Evolutionary conservation across 2,888 invertebrate genomes (phyloP), one percentile per base, ranked within the genome.

Genomic region (Lagria hirta): DNA sequence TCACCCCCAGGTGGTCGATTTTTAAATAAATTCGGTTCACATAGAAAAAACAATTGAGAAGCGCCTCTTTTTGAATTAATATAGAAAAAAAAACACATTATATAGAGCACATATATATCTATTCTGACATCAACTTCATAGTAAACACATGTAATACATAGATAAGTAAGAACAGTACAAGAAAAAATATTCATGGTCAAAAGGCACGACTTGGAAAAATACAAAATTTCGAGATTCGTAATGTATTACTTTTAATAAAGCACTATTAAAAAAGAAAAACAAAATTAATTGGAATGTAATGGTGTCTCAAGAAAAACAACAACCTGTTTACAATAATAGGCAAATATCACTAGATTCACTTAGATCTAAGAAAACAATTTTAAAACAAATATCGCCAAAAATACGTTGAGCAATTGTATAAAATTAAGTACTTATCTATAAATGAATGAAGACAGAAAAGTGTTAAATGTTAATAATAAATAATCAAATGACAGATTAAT

Each of bases 141-240:
- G 57, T 66, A 64, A 66, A 67, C 60, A 66, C 64, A 65, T 60
- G 55, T 58, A 61, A 58, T 65, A 65, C 62, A 64, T 62, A 44
- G 53, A 59, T 52, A 55, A 64, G 60, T 62, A 61, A 61, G 61
- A 61, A 64, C 58, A 64, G 61, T 63, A 55, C 52, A 57, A 62
- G 58, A 60, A 62, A 61, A 68, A 66, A 65, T 65, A 65, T 66
- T 62, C 59, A 52, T 51, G 58, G 55, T 60, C 54, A 55, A 67
- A 69, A 69, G 69, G 69, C 69, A 69, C 69, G 64, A 68, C 66
- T 69, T 67, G 68, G 67, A 68, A 69, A 67, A 64, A 66, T 63
- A 61, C 54, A 66, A 65, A 62, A 59, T 51, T 55, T 51, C 53
- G 50, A 50, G 47, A 49, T 51, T 47, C 49, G 43, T 40, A 48